Base-by-base conservation (phyloP, 1,140 invertebrate genomes). In the Drosophila ohnishii region DNA sequence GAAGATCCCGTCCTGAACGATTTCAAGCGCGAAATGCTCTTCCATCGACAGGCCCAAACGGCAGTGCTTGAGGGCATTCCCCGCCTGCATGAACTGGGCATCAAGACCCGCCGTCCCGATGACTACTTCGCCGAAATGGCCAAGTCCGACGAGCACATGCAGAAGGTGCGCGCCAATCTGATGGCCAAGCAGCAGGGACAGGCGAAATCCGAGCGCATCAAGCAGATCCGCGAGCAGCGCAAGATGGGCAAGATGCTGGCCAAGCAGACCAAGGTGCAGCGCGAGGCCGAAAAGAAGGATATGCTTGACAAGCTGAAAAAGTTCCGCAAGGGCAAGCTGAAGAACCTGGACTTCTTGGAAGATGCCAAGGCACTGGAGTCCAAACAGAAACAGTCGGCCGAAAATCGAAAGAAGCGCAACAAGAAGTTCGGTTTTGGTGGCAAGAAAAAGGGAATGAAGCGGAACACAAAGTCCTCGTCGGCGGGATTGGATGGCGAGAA, bases 61-160 rank as follows among this genome's bases (percentile, higher is more conserved):
- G 95, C 97, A 14, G 96, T 97, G 8, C 75, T 98, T 2, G 95
- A 97, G 79, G 96, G 94, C 3, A 94, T 99, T 16, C 93, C 94
- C 25, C 93, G 94, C 55, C 92, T 99, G 5, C 95, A 97, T 50
- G 94, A 95, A 70, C 86, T 97, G 4, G 94, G 94, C 25, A 93
- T 99, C 40, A 93, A 94, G 1, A 98, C 97, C 1, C 95, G 94
- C 87, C 94, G 95, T 62, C 99, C 99, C 0, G 96, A 97, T 34
- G 98, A 99, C 92, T 99, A 99, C 92, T 99, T 99, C 93, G 99
- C 98, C 1, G 97, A 99, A 94, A 99, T 99, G 99, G 97, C 97
- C 3, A 99, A 99, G 92, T 94, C 96, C 51, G 99, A 99, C 93
- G 94, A 95, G 42, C 99, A 99, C 77, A 99, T 99, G 99, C 97